A percentile compares a stretch with the other conserved stretches of the same genome.
Conservation (phyloP, 2,797 vertebrate species). For the Cebuella pygmaea region DNA sequence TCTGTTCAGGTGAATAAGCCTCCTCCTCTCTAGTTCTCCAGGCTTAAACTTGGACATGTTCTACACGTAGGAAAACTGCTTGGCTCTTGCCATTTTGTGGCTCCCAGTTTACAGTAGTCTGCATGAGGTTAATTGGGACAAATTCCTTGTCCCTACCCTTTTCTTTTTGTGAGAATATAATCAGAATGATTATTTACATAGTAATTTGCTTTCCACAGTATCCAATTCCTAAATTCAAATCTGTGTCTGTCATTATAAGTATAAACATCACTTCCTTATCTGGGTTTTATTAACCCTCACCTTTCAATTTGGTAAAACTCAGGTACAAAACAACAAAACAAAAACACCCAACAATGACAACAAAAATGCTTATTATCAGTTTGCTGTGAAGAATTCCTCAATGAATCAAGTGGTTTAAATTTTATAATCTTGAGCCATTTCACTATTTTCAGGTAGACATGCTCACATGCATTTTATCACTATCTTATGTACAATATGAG, state of each 20-base stretch:
- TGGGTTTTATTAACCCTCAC: background rate
- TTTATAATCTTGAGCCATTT: background rate
- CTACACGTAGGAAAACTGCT: background rate
- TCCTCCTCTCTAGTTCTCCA: background rate
- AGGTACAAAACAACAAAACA: background rate
- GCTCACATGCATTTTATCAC: background rate
- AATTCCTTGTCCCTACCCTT: background rate
- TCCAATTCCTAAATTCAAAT: background rate
- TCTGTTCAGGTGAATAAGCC: background rate
- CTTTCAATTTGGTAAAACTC: background rate
- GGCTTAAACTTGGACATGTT: background rate
- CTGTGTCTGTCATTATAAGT: background rate
- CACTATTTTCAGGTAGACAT: background rate
- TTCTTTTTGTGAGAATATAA: background rate
- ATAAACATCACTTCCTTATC: background rate
- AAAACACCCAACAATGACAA: background rate
- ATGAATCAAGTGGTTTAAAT: background rate
- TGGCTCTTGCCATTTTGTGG: background rate
- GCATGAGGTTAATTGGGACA: background rate
- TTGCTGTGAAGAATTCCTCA: background rate
- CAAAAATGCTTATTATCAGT: background rate
- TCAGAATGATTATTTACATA: background rate
- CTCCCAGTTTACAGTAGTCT: background rate
- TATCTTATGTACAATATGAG: background rate
- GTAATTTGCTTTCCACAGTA: background rate